Base-by-base conservation (phyloP, 2,797 vertebrate genomes). In the Arctocebus calabarensis region DNA sequence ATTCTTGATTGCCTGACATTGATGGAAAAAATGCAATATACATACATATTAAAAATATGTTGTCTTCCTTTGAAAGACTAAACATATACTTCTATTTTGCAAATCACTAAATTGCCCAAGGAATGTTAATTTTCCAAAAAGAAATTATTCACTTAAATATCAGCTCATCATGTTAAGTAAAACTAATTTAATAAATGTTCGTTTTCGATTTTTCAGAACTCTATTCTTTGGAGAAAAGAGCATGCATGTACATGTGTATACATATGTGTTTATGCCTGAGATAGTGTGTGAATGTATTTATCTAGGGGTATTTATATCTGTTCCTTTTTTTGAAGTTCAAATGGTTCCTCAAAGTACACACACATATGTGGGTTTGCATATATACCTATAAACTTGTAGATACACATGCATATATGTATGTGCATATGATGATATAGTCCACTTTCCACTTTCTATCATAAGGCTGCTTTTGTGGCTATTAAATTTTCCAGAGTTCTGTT, bases 401-500 rank as follows among this genome's bases (percentile, higher is more conserved):
- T 11, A 48, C 17, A 74, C 7, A 23, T 12, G 27, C 34, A 10
- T 34, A 11, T 34, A 10, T 48, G n/a, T 22, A 43, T 75, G 9
- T 61, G 12, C 84, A 7, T 22, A 71, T 37, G n/a, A 84, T 78
- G 20, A 90, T 75, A 79, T 71, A 70, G 79, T 86, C 32, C 32
- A 48, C 1, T 91, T 71, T 84, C 52, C 66, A 94, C 48, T 78
- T 93, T 81, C 34, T 86, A 90, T 55, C 71, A 20, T 88, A 89
- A 78, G 5, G 45, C 62, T 22, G 88, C 25, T 78, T 77, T 25
- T 25, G 19, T 78, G 37, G 4, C 16, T 79, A 57, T 57, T 86
- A 37, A 77, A 55, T 74, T 96, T 96, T 94, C 29, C 70, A 95
- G 40, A 95, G 91, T 61, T 90, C 3, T 74, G 10, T 91, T 92